Conservation (phyloP, 2,797 vertebrate species). For the Discoglossus pictus region DNA sequence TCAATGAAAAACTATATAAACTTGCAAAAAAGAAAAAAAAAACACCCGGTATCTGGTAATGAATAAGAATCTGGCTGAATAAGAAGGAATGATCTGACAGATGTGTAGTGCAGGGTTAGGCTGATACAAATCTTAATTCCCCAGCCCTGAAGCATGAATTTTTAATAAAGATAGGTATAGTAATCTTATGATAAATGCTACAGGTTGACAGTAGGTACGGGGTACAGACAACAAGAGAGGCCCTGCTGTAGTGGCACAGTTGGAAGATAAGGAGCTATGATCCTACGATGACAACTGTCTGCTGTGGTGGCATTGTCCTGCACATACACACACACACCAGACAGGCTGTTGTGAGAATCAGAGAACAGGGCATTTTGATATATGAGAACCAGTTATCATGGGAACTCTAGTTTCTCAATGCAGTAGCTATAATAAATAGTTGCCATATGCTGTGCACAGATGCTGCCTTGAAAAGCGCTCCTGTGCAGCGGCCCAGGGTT, state of each 20-base stretch:
- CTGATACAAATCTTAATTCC: no score
- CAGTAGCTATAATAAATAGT: constrained; percentile 75
- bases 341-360: constrained; percentile 72
- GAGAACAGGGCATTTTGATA: constrained; percentile 69
- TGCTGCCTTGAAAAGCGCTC: constrained; percentile 69
- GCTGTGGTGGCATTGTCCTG: constrained; percentile 61
- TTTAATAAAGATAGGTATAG: no score
- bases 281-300: constrained; percentile 62
- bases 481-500: constrained; percentile 60
- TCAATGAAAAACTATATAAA: no score
- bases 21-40: no score
- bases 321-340: constrained; percentile 61
- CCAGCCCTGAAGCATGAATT: no score
- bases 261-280: neutral
- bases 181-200: constrained; percentile 50
- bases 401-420: constrained; percentile 72
- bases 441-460: constrained; percentile 77
- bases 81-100: no score
- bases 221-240: no score
- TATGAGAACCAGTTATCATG: constrained; percentile 72
- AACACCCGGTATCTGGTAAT: no score
- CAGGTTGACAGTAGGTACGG: no score
- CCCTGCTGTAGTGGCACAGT: neutral
- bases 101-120: no score
- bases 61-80: no score